Percentiles rank a stretch among this genome's conserved stretches.
These are phyloP conservation scores for Pitangus sulphuratus DNA, from an alignment of 2,797 vertebrate genomes.

Conservation along the genomic window DNA sequence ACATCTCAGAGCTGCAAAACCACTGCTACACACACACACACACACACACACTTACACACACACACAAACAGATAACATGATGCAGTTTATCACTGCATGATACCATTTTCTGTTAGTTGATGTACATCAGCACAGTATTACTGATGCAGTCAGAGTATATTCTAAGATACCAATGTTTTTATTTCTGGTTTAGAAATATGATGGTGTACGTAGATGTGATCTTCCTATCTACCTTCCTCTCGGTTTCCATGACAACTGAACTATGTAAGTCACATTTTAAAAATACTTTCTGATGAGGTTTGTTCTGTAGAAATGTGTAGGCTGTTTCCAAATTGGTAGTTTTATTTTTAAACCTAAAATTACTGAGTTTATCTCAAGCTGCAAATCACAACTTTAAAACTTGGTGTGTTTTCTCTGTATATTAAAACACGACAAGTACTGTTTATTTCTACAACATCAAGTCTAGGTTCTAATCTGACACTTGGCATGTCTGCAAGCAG, in stretches of 20 bases:
- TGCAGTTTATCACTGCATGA: not conserved
- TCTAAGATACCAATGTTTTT: not conserved
- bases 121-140: not conserved
- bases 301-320: not conserved
- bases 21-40: not conserved
- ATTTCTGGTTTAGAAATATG: conserved; percentile 12
- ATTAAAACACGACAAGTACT: not conserved
- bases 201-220: not conserved
- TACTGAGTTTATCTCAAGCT: not conserved
- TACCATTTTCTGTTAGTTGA: not conserved
- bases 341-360: not conserved
- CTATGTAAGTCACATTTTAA: conserved; percentile 42
- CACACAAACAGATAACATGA: no score
- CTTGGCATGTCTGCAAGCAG: not conserved
- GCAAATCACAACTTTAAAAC: not conserved
- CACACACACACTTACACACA: not conserved
- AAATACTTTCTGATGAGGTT: not conserved
- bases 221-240: conserved; percentile 27
- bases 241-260: not conserved
- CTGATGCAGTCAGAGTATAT: not conserved
- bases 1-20: not conserved
- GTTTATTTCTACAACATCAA: not conserved
- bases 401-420: not conserved
- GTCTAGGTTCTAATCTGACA: not conserved
- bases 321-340: not conserved